Base-by-base conservation (phyloP, 1,140 invertebrate genomes). In the Zaprionus africanus region DNA sequence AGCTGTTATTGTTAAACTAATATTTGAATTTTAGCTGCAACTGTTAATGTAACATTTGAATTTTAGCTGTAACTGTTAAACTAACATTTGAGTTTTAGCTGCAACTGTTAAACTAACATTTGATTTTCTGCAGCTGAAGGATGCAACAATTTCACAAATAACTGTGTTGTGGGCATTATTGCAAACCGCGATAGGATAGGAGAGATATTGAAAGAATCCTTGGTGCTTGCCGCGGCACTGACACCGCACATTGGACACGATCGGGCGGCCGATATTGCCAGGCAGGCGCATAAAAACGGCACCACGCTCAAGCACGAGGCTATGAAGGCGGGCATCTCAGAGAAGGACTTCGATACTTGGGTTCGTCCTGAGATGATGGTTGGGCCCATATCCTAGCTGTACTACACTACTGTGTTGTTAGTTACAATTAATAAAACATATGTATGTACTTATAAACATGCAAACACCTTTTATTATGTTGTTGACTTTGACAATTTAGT, bases 191-290 rank as follows among this genome's bases (percentile, higher is more conserved):
- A 96, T 0, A 94, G 95, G 49, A 98, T 99, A 80, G 90, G 94
- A 1, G 96, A 97, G 93, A 95, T 98, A n/a, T 94, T 99, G 92
- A 96, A 97, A 69, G 97, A 99, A 92, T 99, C 98, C 53, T 94
- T 99, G 38, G 99, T 99, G 98, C 94, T 99, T 74, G 99, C 99
- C 34, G 99, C 99, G 6, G 98, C 99, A 5, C 95, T 99, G 11
- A 99, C 99, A 94, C 98, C 98, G 0, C 97, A 99, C 92, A 99
- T 99, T 93, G 99, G 98, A 38, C 99, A 99, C 92, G 99, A 99
- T 92, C 99, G 99, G 94, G 96, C 99, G 70, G 98, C 98, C 1
- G 94, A 95, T 88, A 99, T 99, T 87, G 99, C 99, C 0, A 99
- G 99, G 93, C 96, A 96, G 34, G 99, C 99, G 0, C 98, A 99